Evolutionary conservation across 2,888 invertebrate species (phyloP).

Genomic region (Choreutis nemorana): DNA sequence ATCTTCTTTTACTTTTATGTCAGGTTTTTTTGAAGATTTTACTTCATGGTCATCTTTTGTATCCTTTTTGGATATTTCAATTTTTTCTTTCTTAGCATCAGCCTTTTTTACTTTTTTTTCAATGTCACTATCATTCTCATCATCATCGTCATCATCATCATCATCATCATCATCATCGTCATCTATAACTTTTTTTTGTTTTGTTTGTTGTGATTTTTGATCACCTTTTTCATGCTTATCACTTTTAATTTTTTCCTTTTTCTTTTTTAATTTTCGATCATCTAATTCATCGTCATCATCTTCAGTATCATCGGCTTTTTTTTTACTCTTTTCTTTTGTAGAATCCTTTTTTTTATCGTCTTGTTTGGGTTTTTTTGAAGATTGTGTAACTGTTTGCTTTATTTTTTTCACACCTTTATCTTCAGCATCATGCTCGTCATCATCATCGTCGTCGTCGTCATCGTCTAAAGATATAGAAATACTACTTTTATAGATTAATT

Average conservation of each 20-base stretch:
- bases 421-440: conserved; percentile 18
- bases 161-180: conserved; percentile 19
- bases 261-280: conserved; percentile 12
- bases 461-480: too few species aligned
- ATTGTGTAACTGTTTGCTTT: background rate
- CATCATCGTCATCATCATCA: conserved; percentile 18
- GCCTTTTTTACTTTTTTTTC: conserved; percentile 5
- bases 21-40: conserved; percentile 12
- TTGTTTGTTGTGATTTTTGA: conserved; percentile 7
- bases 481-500: conserved; percentile 8
- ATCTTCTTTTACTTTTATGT: conserved; percentile 12
- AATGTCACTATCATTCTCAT: conserved; percentile 14
- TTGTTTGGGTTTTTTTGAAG: background rate
- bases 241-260: conserved; percentile 12
- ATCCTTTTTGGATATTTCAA: background rate
- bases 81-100: conserved; percentile 5
- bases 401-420: conserved; percentile 11
- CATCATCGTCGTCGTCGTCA: conserved; percentile 14
- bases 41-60: conserved; percentile 11
- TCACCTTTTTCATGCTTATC: conserved; percentile 7
- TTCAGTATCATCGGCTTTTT: conserved; percentile 9
- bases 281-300: conserved; percentile 14
- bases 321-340: too few species aligned
- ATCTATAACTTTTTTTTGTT: conserved; percentile 10
- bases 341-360: background rate